Evolutionary conservation across 2,797 vertebrate species (phyloP).

Genomic region (Lacerta viridis): DNA sequence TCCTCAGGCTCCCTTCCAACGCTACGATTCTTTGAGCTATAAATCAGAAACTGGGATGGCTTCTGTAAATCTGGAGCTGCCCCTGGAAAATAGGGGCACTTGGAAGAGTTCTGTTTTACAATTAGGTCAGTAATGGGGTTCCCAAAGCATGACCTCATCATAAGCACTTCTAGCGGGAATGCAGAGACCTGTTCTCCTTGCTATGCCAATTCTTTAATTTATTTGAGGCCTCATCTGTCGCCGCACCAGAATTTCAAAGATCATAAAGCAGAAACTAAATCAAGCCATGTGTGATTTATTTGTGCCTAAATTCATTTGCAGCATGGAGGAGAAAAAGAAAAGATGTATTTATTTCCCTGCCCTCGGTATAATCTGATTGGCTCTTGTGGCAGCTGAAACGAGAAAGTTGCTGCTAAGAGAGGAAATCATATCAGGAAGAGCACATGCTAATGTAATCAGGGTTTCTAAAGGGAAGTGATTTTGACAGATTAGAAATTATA

Average conservation of each 20-base stretch:
- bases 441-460: constrained; percentile 80
- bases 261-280: constrained; percentile 54
- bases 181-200: background rate
- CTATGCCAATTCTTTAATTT: constrained; percentile 15
- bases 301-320: constrained; percentile 73
- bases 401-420: constrained; percentile 70
- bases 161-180: background rate
- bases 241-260: constrained; percentile 54
- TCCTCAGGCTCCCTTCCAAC: too few relatives aligned
- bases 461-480: constrained; percentile 79
- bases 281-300: constrained; percentile 52
- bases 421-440: constrained; percentile 73
- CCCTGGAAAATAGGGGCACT: too few relatives aligned
- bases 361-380: constrained; percentile 74
- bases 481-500: constrained; percentile 82
- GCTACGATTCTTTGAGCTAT: too few relatives aligned
- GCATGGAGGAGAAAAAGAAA: constrained; percentile 41
- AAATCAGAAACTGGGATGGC: too few relatives aligned
- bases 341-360: constrained; percentile 73
- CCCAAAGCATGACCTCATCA: background rate
- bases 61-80: too few relatives aligned
- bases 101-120: background rate
- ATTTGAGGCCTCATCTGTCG: constrained; percentile 51
- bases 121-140: background rate
- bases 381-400: constrained; percentile 74